Base-by-base conservation (phyloP, 2,888 invertebrate genomes). In the Thalpophila matura region DNA sequence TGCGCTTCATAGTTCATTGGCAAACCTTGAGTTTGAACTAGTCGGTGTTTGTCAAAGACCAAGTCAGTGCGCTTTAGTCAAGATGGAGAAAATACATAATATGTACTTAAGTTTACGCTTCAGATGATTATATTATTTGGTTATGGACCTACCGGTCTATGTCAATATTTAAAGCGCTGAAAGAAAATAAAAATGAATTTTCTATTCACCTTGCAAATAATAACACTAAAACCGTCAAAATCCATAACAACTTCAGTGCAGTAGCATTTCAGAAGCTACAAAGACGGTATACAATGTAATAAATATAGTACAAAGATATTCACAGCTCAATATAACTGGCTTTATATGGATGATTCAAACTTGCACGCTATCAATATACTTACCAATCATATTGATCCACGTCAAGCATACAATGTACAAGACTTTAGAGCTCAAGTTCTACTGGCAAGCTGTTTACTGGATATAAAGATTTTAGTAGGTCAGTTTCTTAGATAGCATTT, bases 381-480 rank as follows among this genome's bases (percentile, higher is more conserved):
- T 4, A 6, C 31, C 26, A 22, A 26, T 24, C 18, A 45, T 49
- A 50, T 54, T 50, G 58, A 54, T n/a, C 40, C 14, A 18, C 5
- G 20, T 14, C 3, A 33, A 16, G 10, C 22, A 46, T 40, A 49
- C 29, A 66, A 31, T 31, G 6, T 33, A 9, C 27, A 6, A 16
- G 7, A 37, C 4, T 22, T 38, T 20, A 70, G 6, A 50, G 47
- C 33, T 35, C 35, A 63, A 42, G 14, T 46, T 37, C 33, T 12
- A 31, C 14, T 50, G 49, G 24, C 14, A 27, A 29, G 4, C 10
- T 16, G 12, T 42, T 64, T 9, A 35, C 26, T 27, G 7, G 53
- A 16, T 26, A 49, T 47, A 50, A 57, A 51, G 22, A 70, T 55
- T 54, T 54, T 43, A 54, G 18, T 58, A 58, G 47, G 29, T 74